phyloP scores from a whole-genome alignment of 2,797 vertebrate species.

The Phaenicophaeus curvirostris region DNA sequence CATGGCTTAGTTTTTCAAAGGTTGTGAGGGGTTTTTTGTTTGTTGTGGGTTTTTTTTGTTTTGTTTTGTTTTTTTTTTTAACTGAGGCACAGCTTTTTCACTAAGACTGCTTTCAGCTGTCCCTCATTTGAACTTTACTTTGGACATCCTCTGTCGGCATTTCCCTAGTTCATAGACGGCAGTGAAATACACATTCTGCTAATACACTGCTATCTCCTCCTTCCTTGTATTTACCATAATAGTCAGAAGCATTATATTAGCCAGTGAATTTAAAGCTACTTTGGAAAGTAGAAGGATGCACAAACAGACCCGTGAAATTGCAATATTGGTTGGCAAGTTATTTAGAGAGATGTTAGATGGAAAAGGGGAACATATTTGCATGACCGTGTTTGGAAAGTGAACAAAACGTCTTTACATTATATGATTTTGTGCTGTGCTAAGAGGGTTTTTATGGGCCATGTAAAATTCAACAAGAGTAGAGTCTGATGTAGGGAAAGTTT shows the following conservation, averaged over 20 bases:
- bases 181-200: background rate
- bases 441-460: background rate
- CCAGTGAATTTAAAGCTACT: background rate
- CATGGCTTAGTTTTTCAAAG: background rate
- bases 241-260: background rate
- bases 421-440: background rate
- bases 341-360: background rate
- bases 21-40: too few species aligned
- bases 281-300: background rate
- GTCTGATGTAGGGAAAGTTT: background rate
- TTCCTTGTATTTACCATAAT: background rate
- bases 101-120: background rate
- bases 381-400: background rate
- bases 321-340: background rate
- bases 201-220: background rate
- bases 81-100: background rate
- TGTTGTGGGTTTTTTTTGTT: too few species aligned
- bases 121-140: constrained; percentile 10
- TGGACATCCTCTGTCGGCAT: background rate
- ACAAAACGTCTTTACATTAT: background rate
- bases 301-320: background rate
- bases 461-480: background rate
- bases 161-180: background rate
- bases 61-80: background rate
- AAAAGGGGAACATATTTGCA: background rate